Conservation (phyloP, 2,113 vertebrate genomes). For the Elanoides forficatus region DNA sequence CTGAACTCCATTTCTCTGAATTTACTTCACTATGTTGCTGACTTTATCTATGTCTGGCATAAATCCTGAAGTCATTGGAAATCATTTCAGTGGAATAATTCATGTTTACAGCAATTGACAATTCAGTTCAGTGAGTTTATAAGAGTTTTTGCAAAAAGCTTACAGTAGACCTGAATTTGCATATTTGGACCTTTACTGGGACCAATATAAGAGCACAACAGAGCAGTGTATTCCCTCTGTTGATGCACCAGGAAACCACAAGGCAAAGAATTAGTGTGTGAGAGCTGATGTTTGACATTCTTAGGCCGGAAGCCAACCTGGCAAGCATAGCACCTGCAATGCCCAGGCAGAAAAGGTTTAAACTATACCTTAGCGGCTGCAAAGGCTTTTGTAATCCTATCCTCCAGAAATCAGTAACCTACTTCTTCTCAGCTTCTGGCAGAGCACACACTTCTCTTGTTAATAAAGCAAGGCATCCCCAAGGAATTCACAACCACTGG, state of each 20-base stretch:
- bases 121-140: not conserved
- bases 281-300: not conserved
- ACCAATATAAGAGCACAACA: not conserved
- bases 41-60: not conserved
- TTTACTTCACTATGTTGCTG: not conserved
- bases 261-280: not conserved
- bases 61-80: not conserved
- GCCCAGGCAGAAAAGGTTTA: not conserved
- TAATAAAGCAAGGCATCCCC: slow-evolving; percentile 7
- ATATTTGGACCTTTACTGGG: not conserved
- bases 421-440: not conserved
- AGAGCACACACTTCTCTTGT: not conserved
- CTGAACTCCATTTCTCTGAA: not conserved
- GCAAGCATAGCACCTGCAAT: not conserved
- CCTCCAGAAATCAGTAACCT: not conserved
- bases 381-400: not conserved
- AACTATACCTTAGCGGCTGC: not conserved
- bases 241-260: not conserved
- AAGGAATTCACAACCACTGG: not conserved
- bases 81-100: not conserved
- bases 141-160: not conserved
- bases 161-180: not conserved
- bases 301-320: not conserved
- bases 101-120: not conserved
- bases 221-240: not conserved